Evolutionary conservation across 2,888 invertebrate genomes (phyloP).

Genomic region (Loripinus fragilis): DNA sequence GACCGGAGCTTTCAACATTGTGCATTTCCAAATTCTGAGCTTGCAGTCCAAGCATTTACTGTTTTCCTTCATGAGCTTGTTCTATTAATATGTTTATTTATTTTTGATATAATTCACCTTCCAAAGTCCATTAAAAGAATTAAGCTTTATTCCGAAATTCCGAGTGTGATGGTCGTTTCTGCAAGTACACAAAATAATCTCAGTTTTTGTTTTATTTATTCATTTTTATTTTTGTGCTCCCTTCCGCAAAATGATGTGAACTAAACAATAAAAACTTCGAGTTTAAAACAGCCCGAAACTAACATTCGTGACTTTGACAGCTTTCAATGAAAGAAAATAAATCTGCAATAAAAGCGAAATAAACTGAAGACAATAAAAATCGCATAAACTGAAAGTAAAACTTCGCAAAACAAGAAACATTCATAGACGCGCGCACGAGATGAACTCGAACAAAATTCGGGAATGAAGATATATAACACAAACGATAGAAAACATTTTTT

Average conservation of each 20-base stretch:
- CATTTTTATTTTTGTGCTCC: background rate
- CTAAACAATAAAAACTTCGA: background rate
- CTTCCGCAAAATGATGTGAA: background rate
- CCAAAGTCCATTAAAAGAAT: no score
- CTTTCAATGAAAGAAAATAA: constrained; percentile 8
- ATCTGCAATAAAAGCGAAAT: constrained; percentile 9
- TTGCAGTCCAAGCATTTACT: no score
- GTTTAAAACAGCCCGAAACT: constrained; percentile 4
- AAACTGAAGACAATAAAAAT: constrained; percentile 2
- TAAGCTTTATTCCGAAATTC: no score
- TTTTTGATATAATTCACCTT: no score
- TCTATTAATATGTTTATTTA: no score
- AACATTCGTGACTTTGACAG: background rate
- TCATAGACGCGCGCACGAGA: background rate
- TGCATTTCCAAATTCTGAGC: no score
- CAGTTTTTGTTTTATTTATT: background rate
- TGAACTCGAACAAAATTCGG: background rate
- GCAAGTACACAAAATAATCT: no score
- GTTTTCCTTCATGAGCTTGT: no score
- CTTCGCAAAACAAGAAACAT: background rate
- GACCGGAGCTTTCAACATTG: no score
- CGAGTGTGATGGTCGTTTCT: no score
- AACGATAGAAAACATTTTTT: background rate
- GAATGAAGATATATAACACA: background rate
- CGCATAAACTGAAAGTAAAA: background rate